These are phyloP conservation scores for Nymphalis urticae DNA, from an alignment of 2,888 invertebrate genomes.

Conservation along the genomic window DNA sequence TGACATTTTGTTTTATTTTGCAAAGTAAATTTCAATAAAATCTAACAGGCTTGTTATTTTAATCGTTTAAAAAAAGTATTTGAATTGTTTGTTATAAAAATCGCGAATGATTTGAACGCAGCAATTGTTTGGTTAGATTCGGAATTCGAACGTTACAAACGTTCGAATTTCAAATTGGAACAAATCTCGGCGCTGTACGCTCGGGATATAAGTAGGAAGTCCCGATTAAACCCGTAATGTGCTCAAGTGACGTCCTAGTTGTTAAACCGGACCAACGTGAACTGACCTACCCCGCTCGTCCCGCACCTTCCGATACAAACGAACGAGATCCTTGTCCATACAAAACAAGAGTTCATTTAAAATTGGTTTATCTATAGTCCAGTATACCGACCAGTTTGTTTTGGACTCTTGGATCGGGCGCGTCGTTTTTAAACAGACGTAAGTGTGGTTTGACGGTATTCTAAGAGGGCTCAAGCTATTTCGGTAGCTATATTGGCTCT, in stretches of 20 bases:
- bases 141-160: constrained; percentile 19
- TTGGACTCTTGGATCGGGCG: constrained; percentile 43
- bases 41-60: no score
- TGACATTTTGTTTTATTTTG: no score
- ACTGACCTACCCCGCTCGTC: constrained; percentile 49
- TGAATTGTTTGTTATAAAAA: no score
- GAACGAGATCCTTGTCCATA: constrained; percentile 21
- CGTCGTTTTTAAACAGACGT: constrained; percentile 24
- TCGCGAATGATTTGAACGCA: background rate
- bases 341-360: constrained; percentile 31
- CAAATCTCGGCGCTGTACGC: constrained; percentile 72
- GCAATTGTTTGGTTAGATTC: background rate
- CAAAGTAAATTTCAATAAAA: no score
- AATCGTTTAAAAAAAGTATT: no score
- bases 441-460: constrained; percentile 40
- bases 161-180: constrained; percentile 66
- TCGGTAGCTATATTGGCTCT: constrained; percentile 71
- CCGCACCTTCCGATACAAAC: constrained; percentile 29
- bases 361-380: constrained; percentile 34
- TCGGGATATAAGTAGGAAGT: constrained; percentile 76
- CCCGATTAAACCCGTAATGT: constrained; percentile 74
- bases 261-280: constrained; percentile 53
- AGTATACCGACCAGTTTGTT: constrained; percentile 22
- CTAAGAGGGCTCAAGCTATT: constrained; percentile 51
- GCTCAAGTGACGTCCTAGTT: constrained; percentile 75